Evolutionary conservation across 2,113 vertebrate genomes (phyloP), one percentile per base, ranked within the genome.

Genomic region (Nipponia nippon): DNA sequence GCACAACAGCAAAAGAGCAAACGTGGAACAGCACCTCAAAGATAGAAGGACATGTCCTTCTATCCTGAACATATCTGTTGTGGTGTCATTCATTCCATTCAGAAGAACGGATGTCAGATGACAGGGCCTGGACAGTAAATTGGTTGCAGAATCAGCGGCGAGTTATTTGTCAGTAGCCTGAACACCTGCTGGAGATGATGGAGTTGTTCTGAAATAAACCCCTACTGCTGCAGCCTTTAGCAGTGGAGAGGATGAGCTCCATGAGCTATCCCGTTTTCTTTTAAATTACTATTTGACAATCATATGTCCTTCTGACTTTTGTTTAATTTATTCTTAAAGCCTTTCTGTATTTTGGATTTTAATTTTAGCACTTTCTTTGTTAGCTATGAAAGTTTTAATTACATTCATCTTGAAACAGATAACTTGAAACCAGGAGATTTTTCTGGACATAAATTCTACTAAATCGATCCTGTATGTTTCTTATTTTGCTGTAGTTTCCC

Each of bases 161-260:
- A 94, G 55, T 56, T 90, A 92, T 94, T 93, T 90, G 50, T 80
- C 92, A 71, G 88, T 50, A 95, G 65, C 56, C 47, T 67, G 63
- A 83, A 81, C 92, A 87, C 59, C 76, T 92, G 90, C 79, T 90
- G 83, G 71, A 90, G 87, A 72, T 92, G 92, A 95, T 92, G 55
- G 71, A 79, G 53, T 58, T 62, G 67, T 58, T 90, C 85, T 50
- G 83, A 90, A 96, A 94, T 88, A 91, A 95, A 83, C 61, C 11
- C 10, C 30, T 47, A 34, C 25, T 86, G 40, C 53, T 77, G 42
- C 32, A 58, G 36, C 62, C 36, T n/a, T 59, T 49, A 73, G 49
- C 26, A 61, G 36, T 9, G 29, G 59, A 79, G n/a, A 90, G 20
- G 17, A 69, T 42, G 32, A 73, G 13, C 25, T 65, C 34, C 36